Evolutionary conservation across 2,888 invertebrate species (phyloP).

Genomic region (Chesias legatella): DNA sequence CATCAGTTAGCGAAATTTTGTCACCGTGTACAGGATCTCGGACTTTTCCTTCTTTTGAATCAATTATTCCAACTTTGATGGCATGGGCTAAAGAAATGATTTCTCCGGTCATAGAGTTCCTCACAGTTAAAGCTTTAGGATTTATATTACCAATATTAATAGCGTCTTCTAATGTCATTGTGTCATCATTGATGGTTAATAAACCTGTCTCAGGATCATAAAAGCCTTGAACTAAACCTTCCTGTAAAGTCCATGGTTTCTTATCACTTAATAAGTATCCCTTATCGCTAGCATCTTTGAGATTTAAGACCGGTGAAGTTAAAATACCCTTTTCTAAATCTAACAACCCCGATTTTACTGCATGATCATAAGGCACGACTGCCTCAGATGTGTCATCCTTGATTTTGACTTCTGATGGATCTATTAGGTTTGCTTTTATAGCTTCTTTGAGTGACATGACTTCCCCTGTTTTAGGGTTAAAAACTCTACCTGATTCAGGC

Average conservation of each 20-base stretch:
- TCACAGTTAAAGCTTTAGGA: conserved; percentile 87
- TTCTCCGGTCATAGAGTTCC: conserved; percentile 89
- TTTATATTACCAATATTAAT: conserved; percentile 88
- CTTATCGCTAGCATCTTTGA: conserved; percentile 90
- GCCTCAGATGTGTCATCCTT: conserved; percentile 86
- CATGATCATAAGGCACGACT: conserved; percentile 84
- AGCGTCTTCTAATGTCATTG: conserved; percentile 86
- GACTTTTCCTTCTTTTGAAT: conserved; percentile 89
- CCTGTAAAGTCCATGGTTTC: conserved; percentile 90
- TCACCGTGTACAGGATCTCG: conserved; percentile 87
- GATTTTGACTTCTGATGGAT: conserved; percentile 85
- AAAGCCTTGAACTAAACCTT: conserved; percentile 89
- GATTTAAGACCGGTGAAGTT: conserved; percentile 84
- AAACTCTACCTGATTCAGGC: conserved; percentile 85
- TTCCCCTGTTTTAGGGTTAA: conserved; percentile 88
- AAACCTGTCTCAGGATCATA: conserved; percentile 88
- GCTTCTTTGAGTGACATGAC: conserved; percentile 88
- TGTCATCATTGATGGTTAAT: conserved; percentile 84
- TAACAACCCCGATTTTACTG: conserved; percentile 84
- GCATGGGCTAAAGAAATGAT: conserved; percentile 90
- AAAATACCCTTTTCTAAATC: conserved; percentile 86
- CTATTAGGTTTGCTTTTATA: conserved; percentile 85
- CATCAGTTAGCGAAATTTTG: conserved; percentile 89
- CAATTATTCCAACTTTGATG: conserved; percentile 87
- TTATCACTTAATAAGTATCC: conserved; percentile 89